These are phyloP conservation scores for Poeciliopsis turrubarensis DNA, from an alignment of 2,113 vertebrate species.

Conservation along the genomic window DNA sequence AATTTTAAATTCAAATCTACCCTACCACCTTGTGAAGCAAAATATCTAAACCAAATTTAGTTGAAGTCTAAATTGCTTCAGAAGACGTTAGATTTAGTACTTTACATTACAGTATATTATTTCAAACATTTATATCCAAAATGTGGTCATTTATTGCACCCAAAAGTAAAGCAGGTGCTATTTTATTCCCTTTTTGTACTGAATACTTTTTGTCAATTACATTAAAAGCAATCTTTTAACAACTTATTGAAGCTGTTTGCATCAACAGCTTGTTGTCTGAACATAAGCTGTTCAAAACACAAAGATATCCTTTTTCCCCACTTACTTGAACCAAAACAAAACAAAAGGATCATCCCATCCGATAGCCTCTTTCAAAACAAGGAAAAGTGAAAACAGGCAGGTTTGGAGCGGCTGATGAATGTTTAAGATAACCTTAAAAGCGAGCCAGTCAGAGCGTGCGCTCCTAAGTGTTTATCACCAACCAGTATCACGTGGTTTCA, in stretches of 20 bases:
- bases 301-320: slow-evolving; percentile 32
- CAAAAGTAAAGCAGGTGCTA: background rate
- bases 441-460: slow-evolving; percentile 25
- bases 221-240: background rate
- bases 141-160: background rate
- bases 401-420: slow-evolving; percentile 46
- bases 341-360: slow-evolving; percentile 52
- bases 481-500: slow-evolving; percentile 24
- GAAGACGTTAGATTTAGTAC: no score
- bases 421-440: slow-evolving; percentile 62
- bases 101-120: no score
- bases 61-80: no score
- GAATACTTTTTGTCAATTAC: background rate
- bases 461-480: slow-evolving; percentile 35
- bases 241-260: background rate
- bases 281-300: slow-evolving; percentile 1
- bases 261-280: slow-evolving; percentile 5
- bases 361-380: slow-evolving; percentile 64
- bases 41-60: no score
- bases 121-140: no score
- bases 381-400: slow-evolving; percentile 40
- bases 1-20: no score
- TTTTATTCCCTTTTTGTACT: background rate
- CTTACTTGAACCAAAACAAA: slow-evolving; percentile 32
- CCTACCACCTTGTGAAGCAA: no score